Percentiles rank a stretch among this genome's conserved stretches.
Conservation (phyloP, 2,797 vertebrate species). For the Ibycter americanus region DNA sequence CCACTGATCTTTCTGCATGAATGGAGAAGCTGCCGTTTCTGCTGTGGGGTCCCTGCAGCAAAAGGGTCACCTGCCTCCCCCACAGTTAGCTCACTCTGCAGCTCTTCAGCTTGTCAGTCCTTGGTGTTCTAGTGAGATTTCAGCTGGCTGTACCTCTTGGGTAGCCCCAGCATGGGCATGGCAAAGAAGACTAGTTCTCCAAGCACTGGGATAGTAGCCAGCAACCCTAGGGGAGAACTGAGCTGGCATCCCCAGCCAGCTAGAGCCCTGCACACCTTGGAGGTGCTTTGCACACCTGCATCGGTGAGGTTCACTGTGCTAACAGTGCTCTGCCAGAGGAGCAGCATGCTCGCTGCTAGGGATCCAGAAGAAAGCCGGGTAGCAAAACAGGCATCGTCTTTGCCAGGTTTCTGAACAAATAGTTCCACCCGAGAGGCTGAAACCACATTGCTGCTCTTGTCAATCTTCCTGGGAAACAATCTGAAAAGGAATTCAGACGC, state of each 20-base stretch:
- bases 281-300: not conserved
- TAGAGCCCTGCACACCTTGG: not conserved
- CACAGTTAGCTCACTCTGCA: not conserved
- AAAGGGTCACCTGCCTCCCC: not conserved
- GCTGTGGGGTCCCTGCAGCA: not conserved
- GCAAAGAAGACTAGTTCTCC: not conserved
- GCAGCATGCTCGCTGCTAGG: not conserved
- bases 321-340: not conserved
- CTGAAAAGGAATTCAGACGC: not conserved
- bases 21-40: not conserved
- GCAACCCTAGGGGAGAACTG: not conserved
- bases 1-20: not conserved
- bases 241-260: not conserved
- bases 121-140: not conserved
- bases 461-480: not conserved
- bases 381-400: not conserved
- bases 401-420: not conserved
- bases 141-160: not conserved
- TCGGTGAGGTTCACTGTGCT: rapidly evolving
- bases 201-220: not conserved
- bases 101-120: not conserved
- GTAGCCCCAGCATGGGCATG: not conserved
- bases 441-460: not conserved
- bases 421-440: not conserved
- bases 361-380: not conserved